Percentiles rank a stretch among this genome's conserved stretches.
Conservation (phyloP, 2,888 invertebrate genomes). For the Acanthopleura granulata region DNA sequence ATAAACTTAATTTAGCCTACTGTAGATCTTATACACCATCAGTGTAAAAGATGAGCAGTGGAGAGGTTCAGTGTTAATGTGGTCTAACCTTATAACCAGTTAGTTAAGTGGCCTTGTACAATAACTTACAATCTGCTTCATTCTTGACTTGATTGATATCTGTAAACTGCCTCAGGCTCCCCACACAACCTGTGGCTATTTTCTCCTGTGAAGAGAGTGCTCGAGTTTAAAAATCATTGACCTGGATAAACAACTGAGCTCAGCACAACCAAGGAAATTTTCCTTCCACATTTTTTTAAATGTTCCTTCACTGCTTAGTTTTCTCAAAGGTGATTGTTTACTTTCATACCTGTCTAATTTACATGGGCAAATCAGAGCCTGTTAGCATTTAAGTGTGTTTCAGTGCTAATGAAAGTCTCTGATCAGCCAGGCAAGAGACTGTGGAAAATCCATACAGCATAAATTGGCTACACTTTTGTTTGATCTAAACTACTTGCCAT, state of each 20-base stretch:
- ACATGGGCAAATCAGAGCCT: not conserved
- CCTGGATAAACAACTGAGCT: not conserved
- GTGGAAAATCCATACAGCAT: no score
- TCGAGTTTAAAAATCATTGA: not conserved
- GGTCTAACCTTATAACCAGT: constrained; percentile 1
- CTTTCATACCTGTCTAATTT: constrained; percentile 9
- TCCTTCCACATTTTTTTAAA: no score
- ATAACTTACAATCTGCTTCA: not conserved
- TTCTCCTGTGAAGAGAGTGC: no score
- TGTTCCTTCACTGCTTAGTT: not conserved
- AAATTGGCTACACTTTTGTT: no score
- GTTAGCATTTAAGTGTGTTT: not conserved
- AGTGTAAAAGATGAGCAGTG: no score
- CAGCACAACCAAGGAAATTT: constrained; percentile 1
- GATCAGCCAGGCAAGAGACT: no score
- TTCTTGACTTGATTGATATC: constrained; percentile 1
- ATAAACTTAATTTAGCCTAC: no score
- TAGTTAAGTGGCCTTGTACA: not conserved
- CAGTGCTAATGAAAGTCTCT: not conserved
- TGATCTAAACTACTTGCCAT: no score
- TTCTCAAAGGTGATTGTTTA: not conserved
- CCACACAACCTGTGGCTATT: no score
- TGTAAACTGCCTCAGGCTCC: no score
- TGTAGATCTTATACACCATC: no score
- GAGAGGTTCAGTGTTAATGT: no score